These are phyloP conservation scores for Phytoseiulus persimilis DNA, from an alignment of 2,888 invertebrate genomes.

Conservation along the genomic window DNA sequence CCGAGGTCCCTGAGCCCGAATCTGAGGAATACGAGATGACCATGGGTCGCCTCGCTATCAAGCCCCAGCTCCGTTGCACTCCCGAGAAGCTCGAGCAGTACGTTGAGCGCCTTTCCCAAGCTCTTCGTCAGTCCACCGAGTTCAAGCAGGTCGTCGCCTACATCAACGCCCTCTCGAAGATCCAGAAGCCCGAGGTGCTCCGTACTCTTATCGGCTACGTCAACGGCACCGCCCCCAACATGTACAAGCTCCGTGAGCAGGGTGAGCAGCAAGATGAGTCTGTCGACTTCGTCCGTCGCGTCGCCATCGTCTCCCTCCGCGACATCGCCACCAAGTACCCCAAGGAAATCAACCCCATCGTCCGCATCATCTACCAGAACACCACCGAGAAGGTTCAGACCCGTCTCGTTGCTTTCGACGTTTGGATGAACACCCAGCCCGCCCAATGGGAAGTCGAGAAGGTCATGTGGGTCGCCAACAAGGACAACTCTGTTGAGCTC, in stretches of 20 bases:
- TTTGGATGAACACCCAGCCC: conserved; percentile 36
- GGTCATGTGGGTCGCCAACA: conserved; percentile 36
- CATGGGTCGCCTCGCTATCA: conserved; percentile 31
- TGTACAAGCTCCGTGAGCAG: conserved; percentile 16
- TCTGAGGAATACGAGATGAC: conserved; percentile 8
- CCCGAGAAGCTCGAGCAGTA: conserved; percentile 33
- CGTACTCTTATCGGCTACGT: neutral
- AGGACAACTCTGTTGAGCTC: conserved; percentile 20
- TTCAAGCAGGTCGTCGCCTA: conserved; percentile 28
- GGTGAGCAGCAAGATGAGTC: conserved; percentile 19
- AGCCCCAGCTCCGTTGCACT: conserved; percentile 32
- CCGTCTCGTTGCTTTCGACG: conserved; percentile 34
- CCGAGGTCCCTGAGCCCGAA: neutral
- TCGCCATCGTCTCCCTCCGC: conserved; percentile 26
- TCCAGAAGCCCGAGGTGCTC: conserved; percentile 34
- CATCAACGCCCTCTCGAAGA: conserved; percentile 25
- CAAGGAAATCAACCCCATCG: conserved; percentile 25
- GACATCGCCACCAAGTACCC: conserved; percentile 24
- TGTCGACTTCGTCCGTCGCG: conserved; percentile 21
- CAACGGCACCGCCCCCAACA: conserved; percentile 16
- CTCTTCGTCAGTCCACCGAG: conserved; percentile 11
- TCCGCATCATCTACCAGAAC: conserved; percentile 27
- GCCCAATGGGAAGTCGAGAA: conserved; percentile 33
- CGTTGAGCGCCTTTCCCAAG: conserved; percentile 26
- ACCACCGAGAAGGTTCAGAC: conserved; percentile 25